Evolutionary conservation across 2,113 vertebrate species (phyloP), one percentile per base, ranked within the genome.

Genomic region (Eptatretus burgeri): DNA sequence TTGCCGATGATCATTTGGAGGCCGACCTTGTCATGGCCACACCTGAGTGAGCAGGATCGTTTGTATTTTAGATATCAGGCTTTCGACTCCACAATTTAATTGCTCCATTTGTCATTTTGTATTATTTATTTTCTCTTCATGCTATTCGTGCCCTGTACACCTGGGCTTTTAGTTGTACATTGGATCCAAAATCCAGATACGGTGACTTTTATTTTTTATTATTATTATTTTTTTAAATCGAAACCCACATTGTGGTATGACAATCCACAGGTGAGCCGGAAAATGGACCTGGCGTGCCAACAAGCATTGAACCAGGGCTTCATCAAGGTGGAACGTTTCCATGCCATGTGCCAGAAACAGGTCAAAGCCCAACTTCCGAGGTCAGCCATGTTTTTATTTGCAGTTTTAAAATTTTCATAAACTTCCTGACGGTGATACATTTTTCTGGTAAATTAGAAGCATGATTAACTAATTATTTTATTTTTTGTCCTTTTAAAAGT

Each of bases 311-410:
- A 98, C 72, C 91, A 95, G 75, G 91, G 91, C 73, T 98, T 95
- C 78, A 77, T 95, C 63, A 89, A 82, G 70, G 91, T 95, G 75
- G 87, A 95, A 71, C 79, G 89, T 53, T 98, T 94, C 69, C 89
- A 98, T 74, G 91, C 81, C 67, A 77, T 93, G 64, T 98, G 89
- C 73, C 91, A 98, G 76, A 86, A 91, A 66, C 91, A 98, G 74
- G 91, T 98, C 66, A 95, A 95, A 76, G 87, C 89, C 70, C 91
- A 98, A 66, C 79, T 98, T 67, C 91, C 91, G 62, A 84, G 91
- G 91, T 98, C 69, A 51, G 81, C 27, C 27, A 41, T 41, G 27
- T 41, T 41, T 41, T 41, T 41, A 41, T 7, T 41, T 41, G 27
- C 27, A 41, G 27, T 41, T 41, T 41, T 41, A 5, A n/a, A 3